Evolutionary conservation across 1,140 invertebrate genomes (phyloP), one percentile per base, ranked within the genome.

Genomic region (Dendrolimus kikuchii): DNA sequence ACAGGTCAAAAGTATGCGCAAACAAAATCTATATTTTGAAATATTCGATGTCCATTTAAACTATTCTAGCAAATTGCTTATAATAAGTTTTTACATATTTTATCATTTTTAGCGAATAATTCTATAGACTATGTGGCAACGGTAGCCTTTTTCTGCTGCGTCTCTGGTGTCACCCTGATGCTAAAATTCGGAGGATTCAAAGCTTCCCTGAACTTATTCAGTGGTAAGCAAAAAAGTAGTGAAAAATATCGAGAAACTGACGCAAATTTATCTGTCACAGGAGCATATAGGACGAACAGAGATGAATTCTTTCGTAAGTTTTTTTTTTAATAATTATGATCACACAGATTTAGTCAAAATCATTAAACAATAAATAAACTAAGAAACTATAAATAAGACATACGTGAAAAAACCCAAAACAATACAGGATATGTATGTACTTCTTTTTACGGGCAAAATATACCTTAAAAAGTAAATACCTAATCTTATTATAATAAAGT

Each of bases 151-250:
- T 55, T 67, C 37, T 66, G 71, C 46, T 55, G 59, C 4, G 62
- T 71, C 40, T 64, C 63, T 5, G 65, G 61, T 40, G 55, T 60
- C 46, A 58, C 66, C 46, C 64, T 76, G 58, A 86, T 88, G 69
- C 64, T 88, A 0, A 71, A 64, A 42, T 86, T 89, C 53, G 65
- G 71, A 48, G 79, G 85, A 9, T 89, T 89, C 62, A 82, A 77
- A 51, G 86, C 79, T 4, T 80, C 77, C 7, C 62, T 89, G 4
- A 77, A 81, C 23, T 70, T 81, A 7, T 57, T 69, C 10, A 59
- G 59, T 7, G 57, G 60, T 1, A 69, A 64, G 10, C 68, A 67
- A 41, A 66, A 47, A 2, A 59, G 66, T 4, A 60, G 55, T 8
- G 71, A 74, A 9, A 23, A 23, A 23, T 59, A 70, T 7, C 71